A percentile compares a stretch with the other conserved stretches of the same genome.
phyloP scores from a whole-genome alignment of 2,113 vertebrate species.

The Grammomys dolichurus region DNA sequence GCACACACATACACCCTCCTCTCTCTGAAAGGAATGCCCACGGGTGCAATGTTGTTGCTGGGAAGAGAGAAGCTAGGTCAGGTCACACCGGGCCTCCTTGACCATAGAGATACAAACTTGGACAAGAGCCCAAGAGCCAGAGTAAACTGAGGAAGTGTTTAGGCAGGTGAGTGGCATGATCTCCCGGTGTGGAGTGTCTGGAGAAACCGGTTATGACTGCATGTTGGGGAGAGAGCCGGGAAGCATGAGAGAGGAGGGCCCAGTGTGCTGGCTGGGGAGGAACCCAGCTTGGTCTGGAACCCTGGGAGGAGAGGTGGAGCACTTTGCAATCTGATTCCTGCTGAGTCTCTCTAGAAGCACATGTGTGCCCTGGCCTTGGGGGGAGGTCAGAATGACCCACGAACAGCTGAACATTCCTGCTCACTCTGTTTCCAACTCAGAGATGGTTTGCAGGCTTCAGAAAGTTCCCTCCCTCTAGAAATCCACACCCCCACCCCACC shows the following conservation, averaged over 20 bases:
- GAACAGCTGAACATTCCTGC: slow-evolving; percentile 71
- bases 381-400: slow-evolving; percentile 77
- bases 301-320: not conserved
- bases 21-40: not conserved
- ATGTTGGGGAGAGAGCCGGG: accelerated
- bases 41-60: not conserved
- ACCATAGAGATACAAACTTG: not conserved
- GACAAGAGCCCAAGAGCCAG: not conserved
- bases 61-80: not conserved
- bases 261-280: not conserved
- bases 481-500: not conserved
- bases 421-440: slow-evolving; percentile 46
- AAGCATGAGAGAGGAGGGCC: accelerated
- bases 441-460: slow-evolving; percentile 46
- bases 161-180: not conserved
- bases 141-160: not conserved
- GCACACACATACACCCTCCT: not conserved
- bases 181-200: not conserved
- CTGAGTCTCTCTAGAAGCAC: not conserved
- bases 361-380: slow-evolving; percentile 71
- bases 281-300: not conserved
- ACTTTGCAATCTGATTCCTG: slow-evolving; percentile 42
- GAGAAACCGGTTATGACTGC: not conserved
- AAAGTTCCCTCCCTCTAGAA: not conserved
- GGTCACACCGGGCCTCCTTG: not conserved